Evolutionary conservation across 2,888 invertebrate genomes (phyloP), one percentile per base, ranked within the genome.

Genomic region (Leptarthrus brevirostris): DNA sequence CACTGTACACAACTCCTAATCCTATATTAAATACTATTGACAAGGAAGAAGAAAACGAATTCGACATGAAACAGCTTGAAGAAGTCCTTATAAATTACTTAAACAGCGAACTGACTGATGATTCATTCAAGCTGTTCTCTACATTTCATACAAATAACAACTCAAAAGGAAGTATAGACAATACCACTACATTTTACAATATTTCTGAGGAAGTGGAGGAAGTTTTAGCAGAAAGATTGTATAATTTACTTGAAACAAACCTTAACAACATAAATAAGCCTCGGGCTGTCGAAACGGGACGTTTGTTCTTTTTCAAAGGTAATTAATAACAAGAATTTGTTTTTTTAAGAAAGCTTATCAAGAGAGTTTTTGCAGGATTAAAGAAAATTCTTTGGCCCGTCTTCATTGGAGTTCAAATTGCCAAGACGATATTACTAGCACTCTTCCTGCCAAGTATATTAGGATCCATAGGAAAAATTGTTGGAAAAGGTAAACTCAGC

Each of bases 371-470:
- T 54, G 90, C 92, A 83, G 94, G 93, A 26, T 86, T 95, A 74
- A 95, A 94, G 86, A 94, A 94, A 83, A 87, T 94, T 77, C 88
- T 95, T 80, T 87, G 94, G 80, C 95, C 95, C 0, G 86, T 95
- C 69, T 88, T 94, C 80, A 90, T 95, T 80, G 95, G 93, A 0
- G 89, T 92, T 3, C 94, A 95, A 85, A 88, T 95, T 69, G 87
- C 94, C 79, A 95, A 95, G 85, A 93, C 93, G 36, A 88, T 94
- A 54, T 86, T 95, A 20, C 88, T 95, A 34, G 94, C 94, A 6
- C 89, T 95, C 86, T 94, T 95, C 84, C 87, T 95, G 81, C 94
- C 94, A 0, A 93, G 93, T 75, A 90, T 95, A 74, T 87, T 95
- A 76, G 94, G 94, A 71, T 92, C 93, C 79, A 88, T 94, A 74